Percentiles rank a stretch among this genome's conserved stretches.
These are phyloP conservation scores for Euclidia mi DNA, from an alignment of 2,888 invertebrate genomes.

Conservation along the genomic window DNA sequence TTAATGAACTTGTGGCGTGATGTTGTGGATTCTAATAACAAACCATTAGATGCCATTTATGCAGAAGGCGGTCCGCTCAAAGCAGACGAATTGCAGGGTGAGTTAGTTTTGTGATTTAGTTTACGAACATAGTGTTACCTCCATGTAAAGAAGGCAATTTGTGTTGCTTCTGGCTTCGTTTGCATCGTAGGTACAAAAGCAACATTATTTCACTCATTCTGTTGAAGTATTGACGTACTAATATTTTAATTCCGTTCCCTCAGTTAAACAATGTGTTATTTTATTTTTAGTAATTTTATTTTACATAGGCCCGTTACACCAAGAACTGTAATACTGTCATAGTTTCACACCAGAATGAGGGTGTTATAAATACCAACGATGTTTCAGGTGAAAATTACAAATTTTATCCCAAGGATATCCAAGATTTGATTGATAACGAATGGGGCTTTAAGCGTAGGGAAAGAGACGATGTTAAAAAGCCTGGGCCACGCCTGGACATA, in stretches of 20 bases:
- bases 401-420: constrained; percentile 88
- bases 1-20: constrained; percentile 82
- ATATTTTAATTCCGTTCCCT: constrained; percentile 62
- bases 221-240: constrained; percentile 59
- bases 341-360: constrained; percentile 66
- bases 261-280: constrained; percentile 57
- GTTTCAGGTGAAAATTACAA: constrained; percentile 89
- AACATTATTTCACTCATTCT: constrained; percentile 71
- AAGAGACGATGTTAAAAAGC: constrained; percentile 98
- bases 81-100: constrained; percentile 80
- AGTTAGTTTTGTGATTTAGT: constrained; percentile 42
- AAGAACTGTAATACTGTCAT: constrained; percentile 60
- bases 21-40: constrained; percentile 73
- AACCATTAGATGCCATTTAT: constrained; percentile 74
- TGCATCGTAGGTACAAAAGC: constrained; percentile 73
- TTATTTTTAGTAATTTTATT: constrained; percentile 65
- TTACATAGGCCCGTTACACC: constrained; percentile 62
- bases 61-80: constrained; percentile 85
- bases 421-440: constrained; percentile 91
- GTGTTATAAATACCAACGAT: constrained; percentile 81
- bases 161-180: constrained; percentile 79
- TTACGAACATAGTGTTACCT: constrained; percentile 44
- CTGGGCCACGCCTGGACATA: constrained; percentile 95
- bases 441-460: constrained; percentile 96
- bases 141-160: constrained; percentile 67